phyloP scores from a whole-genome alignment of 2,888 invertebrate genomes.

The Lithophane ornitopus region DNA sequence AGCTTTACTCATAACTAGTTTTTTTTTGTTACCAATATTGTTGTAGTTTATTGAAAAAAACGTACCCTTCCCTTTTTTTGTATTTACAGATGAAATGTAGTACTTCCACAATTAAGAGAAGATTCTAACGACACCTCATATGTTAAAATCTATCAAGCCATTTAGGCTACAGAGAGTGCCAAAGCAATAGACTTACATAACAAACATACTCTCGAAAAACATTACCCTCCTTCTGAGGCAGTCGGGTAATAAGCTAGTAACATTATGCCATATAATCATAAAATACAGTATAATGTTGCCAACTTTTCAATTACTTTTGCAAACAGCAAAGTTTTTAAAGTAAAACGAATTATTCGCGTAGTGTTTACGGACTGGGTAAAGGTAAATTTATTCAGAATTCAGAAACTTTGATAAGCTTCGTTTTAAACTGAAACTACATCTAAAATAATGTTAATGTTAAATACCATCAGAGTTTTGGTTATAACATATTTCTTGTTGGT shows the following conservation, averaged over 20 bases:
- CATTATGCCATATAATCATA: background rate
- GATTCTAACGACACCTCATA: too few relatives aligned
- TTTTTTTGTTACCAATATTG: too few relatives aligned
- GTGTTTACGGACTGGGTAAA: background rate
- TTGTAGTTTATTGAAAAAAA: too few relatives aligned
- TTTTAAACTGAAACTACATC: slow-evolving; percentile 26
- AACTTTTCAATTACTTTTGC: background rate
- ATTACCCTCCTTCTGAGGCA: too few relatives aligned
- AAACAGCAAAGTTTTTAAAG: slow-evolving; percentile 10
- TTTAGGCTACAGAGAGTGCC: too few relatives aligned
- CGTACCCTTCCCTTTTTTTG: too few relatives aligned
- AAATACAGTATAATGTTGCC: background rate
- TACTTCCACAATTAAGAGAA: too few relatives aligned
- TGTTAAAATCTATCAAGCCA: too few relatives aligned
- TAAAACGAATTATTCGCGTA: slow-evolving; percentile 20
- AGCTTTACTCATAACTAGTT: too few relatives aligned
- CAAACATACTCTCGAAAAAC: too few relatives aligned
- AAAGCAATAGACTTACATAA: too few relatives aligned
- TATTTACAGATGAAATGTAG: too few relatives aligned
- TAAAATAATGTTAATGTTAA: slow-evolving; percentile 23
- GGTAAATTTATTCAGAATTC: slow-evolving; percentile 33
- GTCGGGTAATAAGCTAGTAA: background rate
- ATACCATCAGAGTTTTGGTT: slow-evolving; percentile 26
- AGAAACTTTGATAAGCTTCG: slow-evolving; percentile 8
- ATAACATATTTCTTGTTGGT: slow-evolving; percentile 32